Evolutionary conservation across 1,140 invertebrate species (phyloP).

Genomic region (Dolichoris vasculosae): DNA sequence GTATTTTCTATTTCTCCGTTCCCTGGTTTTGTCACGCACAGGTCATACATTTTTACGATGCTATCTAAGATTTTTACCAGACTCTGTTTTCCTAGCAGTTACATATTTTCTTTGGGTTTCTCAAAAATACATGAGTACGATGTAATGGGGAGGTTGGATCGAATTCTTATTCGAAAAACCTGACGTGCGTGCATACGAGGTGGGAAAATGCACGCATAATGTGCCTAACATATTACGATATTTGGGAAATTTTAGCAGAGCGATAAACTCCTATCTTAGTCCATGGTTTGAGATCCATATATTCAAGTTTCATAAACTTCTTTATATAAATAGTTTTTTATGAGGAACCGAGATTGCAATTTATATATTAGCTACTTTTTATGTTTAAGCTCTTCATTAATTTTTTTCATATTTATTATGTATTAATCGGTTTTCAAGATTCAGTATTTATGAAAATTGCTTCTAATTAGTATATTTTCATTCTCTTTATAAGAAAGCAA

Average conservation of each 20-base stretch:
- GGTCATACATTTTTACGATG: conserved; percentile 43
- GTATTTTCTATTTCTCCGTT: neutral
- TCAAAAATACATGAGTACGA: neutral
- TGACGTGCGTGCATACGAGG: neutral
- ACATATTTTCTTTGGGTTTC: neutral
- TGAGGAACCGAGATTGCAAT: neutral
- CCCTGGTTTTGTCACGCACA: neutral
- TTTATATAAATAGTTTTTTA: neutral
- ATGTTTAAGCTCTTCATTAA: no score
- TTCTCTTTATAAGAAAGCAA: no score
- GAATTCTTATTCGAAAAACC: neutral
- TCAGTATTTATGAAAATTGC: no score
- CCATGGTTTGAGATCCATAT: neutral
- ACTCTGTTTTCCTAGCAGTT: neutral
- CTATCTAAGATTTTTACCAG: neutral
- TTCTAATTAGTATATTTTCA: no score
- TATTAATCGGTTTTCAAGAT: no score
- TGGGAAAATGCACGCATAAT: neutral
- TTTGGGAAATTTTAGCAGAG: neutral
- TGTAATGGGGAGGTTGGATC: neutral
- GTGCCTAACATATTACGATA: no score
- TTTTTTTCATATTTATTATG: no score
- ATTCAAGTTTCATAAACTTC: neutral
- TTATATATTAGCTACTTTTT: no score
- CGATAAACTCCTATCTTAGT: neutral